Evolutionary conservation across 1,140 invertebrate species (phyloP), one percentile per base, ranked within the genome.

Genomic region (Chironomus tepperi): DNA sequence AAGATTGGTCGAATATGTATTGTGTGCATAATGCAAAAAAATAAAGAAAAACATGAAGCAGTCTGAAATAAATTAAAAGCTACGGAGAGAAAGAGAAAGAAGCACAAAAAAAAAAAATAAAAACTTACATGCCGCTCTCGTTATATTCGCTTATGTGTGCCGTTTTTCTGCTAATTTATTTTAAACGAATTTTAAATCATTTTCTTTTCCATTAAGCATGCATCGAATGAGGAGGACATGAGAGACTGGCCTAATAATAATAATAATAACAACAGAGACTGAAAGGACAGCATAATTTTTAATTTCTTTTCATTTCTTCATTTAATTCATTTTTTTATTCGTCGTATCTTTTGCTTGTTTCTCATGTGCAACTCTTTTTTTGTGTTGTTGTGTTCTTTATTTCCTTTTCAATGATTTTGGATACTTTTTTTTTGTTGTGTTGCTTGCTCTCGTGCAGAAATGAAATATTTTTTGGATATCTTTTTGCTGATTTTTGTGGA

Each of bases 181-280:
- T 70, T 21, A 57, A 70, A 70, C 65, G 65, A 70, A 70, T 70
- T 70, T 70, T 70, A 19, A 70, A 70, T 70, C 47, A 57, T 57
- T 47, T 47, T 47, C 43, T 47, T 47, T n/a, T 47, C 43, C 43
- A 47, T 47, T 47, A 57, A 57, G 12, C 47, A 57, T 57, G 43
- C 43, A 47, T 47, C 15, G 24, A 34, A 34, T 34, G 24, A 57
- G n/a, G 12, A 47, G 43, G n/a, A 57, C 3, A 57, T n/a, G 47
- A 57, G 47, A 57, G 47, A 2, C 24, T 1, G 5, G 5, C 1
- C 1, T 34, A 34, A 34, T 2, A n/a, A 34, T 2, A 34, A 34
- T 34, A 34, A 34, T 34, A 34, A 34, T 2, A 34, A 57, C 3
- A 57, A 47, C 9, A 57, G 10, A 57, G 12, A 57, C n/a, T 57